Evolutionary conservation across 2,888 invertebrate species (phyloP).

Genomic region (Schrankia costaestrigalis): DNA sequence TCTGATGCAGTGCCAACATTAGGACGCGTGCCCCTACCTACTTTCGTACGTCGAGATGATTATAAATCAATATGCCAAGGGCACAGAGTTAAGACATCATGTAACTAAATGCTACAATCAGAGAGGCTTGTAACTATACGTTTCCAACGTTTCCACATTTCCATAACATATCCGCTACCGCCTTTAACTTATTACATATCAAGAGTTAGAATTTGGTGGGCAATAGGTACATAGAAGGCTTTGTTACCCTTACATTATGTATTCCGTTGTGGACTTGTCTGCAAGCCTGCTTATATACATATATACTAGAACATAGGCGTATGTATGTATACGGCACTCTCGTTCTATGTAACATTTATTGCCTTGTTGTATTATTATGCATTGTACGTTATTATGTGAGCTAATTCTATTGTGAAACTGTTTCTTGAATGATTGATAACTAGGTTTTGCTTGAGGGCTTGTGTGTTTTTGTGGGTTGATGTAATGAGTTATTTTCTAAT

Average conservation of each 20-base stretch:
- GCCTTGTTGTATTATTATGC: conserved; percentile 21
- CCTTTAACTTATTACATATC: conserved; percentile 36
- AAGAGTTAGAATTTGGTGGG: conserved; percentile 72
- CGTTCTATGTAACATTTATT: conserved; percentile 41
- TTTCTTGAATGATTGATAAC: conserved; percentile 11
- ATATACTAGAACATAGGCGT: conserved; percentile 8
- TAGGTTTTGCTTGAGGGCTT: conserved; percentile 4
- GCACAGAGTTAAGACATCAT: too few relatives aligned
- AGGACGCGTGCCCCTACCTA: too few relatives aligned
- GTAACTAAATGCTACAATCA: too few relatives aligned
- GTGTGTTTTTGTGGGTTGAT: too few relatives aligned
- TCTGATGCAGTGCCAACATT: too few relatives aligned
- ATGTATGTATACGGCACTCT: conserved; percentile 6
- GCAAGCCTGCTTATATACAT: conserved; percentile 22
- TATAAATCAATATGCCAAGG: too few relatives aligned
- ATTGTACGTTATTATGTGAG: neutral
- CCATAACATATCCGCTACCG: too few relatives aligned
- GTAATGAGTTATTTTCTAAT: too few relatives aligned
- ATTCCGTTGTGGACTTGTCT: conserved; percentile 61
- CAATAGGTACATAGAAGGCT: conserved; percentile 62
- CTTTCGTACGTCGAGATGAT: too few relatives aligned
- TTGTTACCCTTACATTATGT: conserved; percentile 70
- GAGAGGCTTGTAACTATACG: too few relatives aligned
- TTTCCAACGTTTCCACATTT: too few relatives aligned
- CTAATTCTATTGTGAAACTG: too few relatives aligned